Evolutionary conservation across 2,888 invertebrate species (phyloP).

Genomic region (Drosophila mulleri): DNA sequence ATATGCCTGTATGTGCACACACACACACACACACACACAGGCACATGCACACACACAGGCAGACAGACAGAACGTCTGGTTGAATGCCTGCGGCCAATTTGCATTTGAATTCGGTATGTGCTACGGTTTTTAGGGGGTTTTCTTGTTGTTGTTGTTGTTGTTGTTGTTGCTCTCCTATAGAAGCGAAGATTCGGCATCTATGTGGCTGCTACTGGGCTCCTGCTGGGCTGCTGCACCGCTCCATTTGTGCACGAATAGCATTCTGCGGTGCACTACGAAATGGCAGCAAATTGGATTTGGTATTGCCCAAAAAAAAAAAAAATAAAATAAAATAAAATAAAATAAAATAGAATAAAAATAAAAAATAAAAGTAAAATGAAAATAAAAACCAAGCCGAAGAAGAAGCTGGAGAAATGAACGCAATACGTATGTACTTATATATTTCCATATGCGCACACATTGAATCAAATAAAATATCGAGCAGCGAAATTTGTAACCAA

Average conservation of each 20-base stretch:
- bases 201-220: neutral
- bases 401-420: neutral
- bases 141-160: slow-evolving; percentile 4
- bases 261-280: slow-evolving; percentile 60
- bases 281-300: slow-evolving; percentile 68
- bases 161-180: neutral
- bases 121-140: slow-evolving; percentile 32
- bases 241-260: slow-evolving; percentile 39
- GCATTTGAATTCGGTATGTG: slow-evolving; percentile 61
- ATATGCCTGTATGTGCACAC: slow-evolving; percentile 10
- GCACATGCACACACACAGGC: slow-evolving; percentile 5
- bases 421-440: neutral
- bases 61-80: slow-evolving; percentile 33
- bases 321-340: too few species aligned
- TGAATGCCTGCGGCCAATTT: slow-evolving; percentile 75
- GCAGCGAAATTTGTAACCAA: slow-evolving; percentile 26
- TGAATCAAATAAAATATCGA: slow-evolving; percentile 26
- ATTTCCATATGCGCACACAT: slow-evolving; percentile 1
- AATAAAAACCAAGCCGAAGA: neutral
- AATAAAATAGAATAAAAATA: too few species aligned
- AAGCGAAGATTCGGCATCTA: slow-evolving; percentile 1
- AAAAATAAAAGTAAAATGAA: neutral
- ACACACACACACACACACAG: slow-evolving; percentile 11
- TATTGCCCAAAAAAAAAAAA: slow-evolving; percentile 23
- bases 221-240: slow-evolving; percentile 18